A percentile compares a stretch with the other conserved stretches of the same genome.
Evolutionary conservation across 1,140 invertebrate species (phyloP).

Genomic region (Eupeodes corollae): DNA sequence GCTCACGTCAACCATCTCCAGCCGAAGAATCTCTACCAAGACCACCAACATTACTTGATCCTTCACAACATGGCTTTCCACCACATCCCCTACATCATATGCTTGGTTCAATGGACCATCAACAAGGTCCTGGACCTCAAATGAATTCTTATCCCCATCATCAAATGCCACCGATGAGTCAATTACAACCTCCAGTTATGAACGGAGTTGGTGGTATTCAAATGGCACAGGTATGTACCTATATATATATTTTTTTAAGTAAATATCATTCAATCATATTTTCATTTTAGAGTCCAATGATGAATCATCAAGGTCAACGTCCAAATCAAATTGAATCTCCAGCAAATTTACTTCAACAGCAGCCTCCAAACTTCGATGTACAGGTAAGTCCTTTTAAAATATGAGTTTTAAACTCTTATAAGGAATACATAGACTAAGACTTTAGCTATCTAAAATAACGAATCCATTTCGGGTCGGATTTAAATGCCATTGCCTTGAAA

Average conservation of each 20-base stretch:
- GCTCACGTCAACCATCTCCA: conserved; percentile 82
- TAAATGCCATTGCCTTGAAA: too few species aligned
- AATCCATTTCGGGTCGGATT: too few species aligned
- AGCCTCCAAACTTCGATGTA: conserved; percentile 36
- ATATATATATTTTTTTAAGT: background rate
- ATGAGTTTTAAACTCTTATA: too few species aligned
- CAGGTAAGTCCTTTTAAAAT: conserved; percentile 24
- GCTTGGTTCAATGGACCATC: conserved; percentile 32
- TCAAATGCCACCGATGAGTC: conserved; percentile 35
- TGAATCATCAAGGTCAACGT: conserved; percentile 33
- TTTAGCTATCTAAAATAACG: too few species aligned
- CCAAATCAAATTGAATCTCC: conserved; percentile 37
- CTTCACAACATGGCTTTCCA: conserved; percentile 24
- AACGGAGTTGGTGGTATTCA: conserved; percentile 35
- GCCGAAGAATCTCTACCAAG: conserved; percentile 54
- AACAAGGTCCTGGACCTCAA: conserved; percentile 17
- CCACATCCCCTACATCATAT: conserved; percentile 34
- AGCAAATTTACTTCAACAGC: conserved; percentile 34
- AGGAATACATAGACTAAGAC: too few species aligned
- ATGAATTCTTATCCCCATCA: conserved; percentile 29
- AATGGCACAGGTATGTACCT: conserved; percentile 30
- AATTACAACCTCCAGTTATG: conserved; percentile 35
- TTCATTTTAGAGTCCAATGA: conserved; percentile 20
- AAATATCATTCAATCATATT: background rate
- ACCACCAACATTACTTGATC: conserved; percentile 25